Evolutionary conservation across 1,140 invertebrate species (phyloP).

Genomic region (Augochlora pura): DNA sequence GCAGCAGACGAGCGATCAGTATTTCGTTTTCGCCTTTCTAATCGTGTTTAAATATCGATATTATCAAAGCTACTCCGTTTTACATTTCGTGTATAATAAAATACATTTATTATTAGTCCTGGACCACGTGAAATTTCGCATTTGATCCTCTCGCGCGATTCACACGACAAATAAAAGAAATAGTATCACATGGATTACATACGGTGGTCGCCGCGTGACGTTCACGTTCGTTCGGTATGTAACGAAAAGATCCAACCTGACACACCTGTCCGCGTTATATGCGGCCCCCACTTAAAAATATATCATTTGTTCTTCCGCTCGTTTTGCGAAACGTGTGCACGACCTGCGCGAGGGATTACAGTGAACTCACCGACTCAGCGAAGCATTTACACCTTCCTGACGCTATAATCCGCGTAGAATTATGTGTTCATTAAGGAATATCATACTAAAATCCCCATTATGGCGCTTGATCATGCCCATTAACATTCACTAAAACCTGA

Average conservation of each 20-base stretch:
- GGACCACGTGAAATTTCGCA: slow-evolving; percentile 44
- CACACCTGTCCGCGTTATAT: neutral
- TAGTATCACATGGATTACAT: slow-evolving; percentile 45
- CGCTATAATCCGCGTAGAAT: too few species aligned
- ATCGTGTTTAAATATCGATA: slow-evolving; percentile 13
- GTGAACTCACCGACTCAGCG: neutral
- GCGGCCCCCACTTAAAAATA: slow-evolving; percentile 1
- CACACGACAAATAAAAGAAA: slow-evolving; percentile 6
- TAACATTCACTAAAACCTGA: too few species aligned
- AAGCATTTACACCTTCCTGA: too few species aligned
- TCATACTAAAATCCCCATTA: too few species aligned
- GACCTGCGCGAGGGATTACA: neutral
- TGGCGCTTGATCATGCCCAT: too few species aligned
- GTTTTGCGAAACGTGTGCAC: slow-evolving; percentile 9
- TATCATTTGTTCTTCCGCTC: slow-evolving; percentile 8
- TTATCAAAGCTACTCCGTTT: slow-evolving; percentile 45
- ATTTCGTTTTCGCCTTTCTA: too few species aligned
- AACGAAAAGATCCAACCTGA: neutral
- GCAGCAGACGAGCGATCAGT: too few species aligned
- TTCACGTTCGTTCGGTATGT: neutral
- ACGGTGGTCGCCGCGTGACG: neutral
- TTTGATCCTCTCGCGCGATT: slow-evolving; percentile 41
- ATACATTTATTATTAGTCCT: slow-evolving; percentile 53
- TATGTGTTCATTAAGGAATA: too few species aligned
- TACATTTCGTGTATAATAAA: slow-evolving; percentile 58